Evolutionary conservation across 92 coral and sea anemone genomes (phyloP).

Genomic region (Heliopora coerulea): DNA sequence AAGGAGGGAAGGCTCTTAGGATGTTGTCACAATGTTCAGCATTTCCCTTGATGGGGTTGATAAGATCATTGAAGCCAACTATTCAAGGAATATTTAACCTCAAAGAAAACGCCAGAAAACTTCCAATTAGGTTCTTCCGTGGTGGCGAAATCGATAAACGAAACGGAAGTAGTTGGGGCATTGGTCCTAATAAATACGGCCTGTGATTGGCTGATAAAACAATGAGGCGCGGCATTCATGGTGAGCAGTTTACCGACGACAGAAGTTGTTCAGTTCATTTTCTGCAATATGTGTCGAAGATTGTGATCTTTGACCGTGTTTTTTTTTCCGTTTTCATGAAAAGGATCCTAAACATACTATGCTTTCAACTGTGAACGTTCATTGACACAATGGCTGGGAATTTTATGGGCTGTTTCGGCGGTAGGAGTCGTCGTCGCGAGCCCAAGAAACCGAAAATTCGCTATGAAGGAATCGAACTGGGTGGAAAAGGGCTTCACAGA

Average conservation of each 20-base stretch:
- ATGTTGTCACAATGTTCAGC: too few species aligned
- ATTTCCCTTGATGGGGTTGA: too few species aligned
- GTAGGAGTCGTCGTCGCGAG: constrained; percentile 66
- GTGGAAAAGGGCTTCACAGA: constrained; percentile 70
- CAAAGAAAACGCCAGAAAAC: too few species aligned
- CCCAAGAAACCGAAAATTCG: constrained; percentile 83
- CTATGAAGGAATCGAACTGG: constrained; percentile 84
- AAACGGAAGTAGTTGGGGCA: background rate
- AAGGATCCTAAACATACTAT: constrained; percentile 48
- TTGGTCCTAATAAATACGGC: background rate
- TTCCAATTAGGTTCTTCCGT: too few species aligned
- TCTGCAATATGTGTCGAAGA: too few species aligned
- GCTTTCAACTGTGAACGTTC: constrained; percentile 43
- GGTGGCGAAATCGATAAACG: too few species aligned
- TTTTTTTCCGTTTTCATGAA: constrained; percentile 20
- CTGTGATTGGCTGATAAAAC: constrained; percentile 40
- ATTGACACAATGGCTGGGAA: constrained; percentile 77
- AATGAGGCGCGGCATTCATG: constrained; percentile 45
- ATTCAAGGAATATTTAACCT: too few species aligned
- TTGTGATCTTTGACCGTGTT: constrained; percentile 19
- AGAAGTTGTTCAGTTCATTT: too few species aligned
- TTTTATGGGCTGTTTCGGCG: constrained; percentile 90
- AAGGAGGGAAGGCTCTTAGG: too few species aligned
- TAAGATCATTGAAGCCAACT: too few species aligned
- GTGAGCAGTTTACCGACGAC: constrained; percentile 3